These are phyloP conservation scores for Camponotus floridanus DNA, from an alignment of 1,140 invertebrate species.

Conservation along the genomic window DNA sequence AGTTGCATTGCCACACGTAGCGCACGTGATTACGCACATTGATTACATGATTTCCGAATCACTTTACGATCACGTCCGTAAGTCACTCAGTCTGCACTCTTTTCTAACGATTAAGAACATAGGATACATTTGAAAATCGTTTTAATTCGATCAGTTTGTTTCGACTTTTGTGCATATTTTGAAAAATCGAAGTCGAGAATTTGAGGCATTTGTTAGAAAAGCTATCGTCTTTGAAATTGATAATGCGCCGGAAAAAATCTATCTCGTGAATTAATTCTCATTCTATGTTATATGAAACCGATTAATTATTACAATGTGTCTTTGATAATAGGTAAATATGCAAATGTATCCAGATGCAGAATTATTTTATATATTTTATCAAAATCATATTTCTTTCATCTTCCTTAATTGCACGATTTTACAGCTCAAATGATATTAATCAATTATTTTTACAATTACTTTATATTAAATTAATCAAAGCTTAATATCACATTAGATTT, in stretches of 20 bases:
- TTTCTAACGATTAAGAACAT: constrained; percentile 18
- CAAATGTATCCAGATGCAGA: neutral
- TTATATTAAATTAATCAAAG: neutral
- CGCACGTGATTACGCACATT: constrained; percentile 39
- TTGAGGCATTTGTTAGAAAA: neutral
- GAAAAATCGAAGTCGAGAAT: neutral
- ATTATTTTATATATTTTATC: constrained; percentile 19
- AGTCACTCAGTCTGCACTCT: constrained; percentile 34
- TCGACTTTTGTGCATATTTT: neutral
- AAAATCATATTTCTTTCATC: neutral
- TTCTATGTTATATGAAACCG: constrained; percentile 49
- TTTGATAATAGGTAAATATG: neutral
- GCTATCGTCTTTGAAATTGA: constrained; percentile 15
- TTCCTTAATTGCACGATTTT: neutral
- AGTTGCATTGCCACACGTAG: constrained; percentile 74
- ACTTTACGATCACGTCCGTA: constrained; percentile 34
- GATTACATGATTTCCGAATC: constrained; percentile 66
- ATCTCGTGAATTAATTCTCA: constrained; percentile 52
- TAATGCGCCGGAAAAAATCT: constrained; percentile 61
- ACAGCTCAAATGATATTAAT: constrained; percentile 7
- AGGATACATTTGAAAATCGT: neutral
- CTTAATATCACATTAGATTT: neutral
- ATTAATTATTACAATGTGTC: constrained; percentile 52
- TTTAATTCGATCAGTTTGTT: neutral
- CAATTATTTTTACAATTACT: constrained; percentile 14